phyloP scores from a whole-genome alignment of 2,888 invertebrate genomes.

The Pseudococcus longispinus region DNA sequence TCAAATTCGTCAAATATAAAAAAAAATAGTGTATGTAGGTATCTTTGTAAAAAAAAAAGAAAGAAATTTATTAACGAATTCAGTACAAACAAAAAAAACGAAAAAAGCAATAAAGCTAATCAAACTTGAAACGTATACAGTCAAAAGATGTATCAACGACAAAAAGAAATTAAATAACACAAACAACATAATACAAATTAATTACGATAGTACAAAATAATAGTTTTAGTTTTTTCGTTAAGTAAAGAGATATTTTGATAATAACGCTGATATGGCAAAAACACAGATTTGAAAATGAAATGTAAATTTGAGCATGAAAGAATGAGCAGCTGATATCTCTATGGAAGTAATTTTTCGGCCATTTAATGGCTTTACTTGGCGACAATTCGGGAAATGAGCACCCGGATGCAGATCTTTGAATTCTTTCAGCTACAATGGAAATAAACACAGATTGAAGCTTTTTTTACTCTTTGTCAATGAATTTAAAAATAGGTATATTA shows the following conservation, averaged over 20 bases:
- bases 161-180: not conserved
- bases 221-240: not conserved
- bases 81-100: not conserved
- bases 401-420: not conserved
- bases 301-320: not conserved
- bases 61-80: not conserved
- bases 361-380: not conserved
- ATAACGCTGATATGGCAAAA: not conserved
- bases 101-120: not conserved
- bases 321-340: not conserved
- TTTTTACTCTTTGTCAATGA: too few relatives aligned
- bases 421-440: not conserved
- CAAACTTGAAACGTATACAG: not conserved
- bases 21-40: not conserved
- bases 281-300: not conserved
- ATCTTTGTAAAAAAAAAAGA: not conserved
- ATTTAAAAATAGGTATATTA: too few relatives aligned
- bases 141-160: not conserved
- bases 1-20: too few relatives aligned
- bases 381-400: not conserved
- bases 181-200: slow-evolving; percentile 17
- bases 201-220: not conserved
- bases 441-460: not conserved
- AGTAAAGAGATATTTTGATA: not conserved
- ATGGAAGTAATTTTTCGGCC: not conserved